Percentiles rank a stretch among this genome's conserved stretches.
Evolutionary conservation across 64 coral and sea anemone species (phyloP).

Genomic region (Platygyra sinensis): DNA sequence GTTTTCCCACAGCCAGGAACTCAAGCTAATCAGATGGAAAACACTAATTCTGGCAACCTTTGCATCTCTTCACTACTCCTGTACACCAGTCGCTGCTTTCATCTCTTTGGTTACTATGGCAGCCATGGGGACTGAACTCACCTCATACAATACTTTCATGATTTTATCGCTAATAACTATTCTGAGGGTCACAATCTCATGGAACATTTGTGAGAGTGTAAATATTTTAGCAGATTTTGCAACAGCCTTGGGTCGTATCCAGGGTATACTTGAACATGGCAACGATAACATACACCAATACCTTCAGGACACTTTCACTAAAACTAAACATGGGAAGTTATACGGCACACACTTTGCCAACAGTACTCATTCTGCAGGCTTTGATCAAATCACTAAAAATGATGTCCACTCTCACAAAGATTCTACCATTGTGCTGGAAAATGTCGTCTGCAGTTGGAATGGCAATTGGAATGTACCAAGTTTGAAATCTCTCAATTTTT

Average conservation of each 20-base stretch:
- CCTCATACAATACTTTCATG: conserved; percentile 68
- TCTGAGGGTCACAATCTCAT: conserved; percentile 37
- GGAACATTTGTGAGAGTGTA: no score
- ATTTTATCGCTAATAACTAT: conserved; percentile 64
- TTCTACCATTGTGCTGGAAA: neutral
- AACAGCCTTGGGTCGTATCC: neutral
- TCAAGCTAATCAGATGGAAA: conserved; percentile 45
- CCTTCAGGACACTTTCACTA: neutral
- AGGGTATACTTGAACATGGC: neutral
- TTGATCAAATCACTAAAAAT: neutral
- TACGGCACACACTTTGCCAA: no score
- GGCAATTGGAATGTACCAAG: neutral
- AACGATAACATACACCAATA: neutral
- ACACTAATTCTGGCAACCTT: conserved; percentile 69
- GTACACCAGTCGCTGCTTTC: conserved; percentile 57
- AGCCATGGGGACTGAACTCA: conserved; percentile 51
- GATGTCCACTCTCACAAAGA: neutral
- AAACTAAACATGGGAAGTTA: neutral
- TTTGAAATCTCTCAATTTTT: neutral
- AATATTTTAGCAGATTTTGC: no score
- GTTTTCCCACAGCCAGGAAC: conserved; percentile 46
- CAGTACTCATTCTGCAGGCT: neutral
- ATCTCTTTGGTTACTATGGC: conserved; percentile 57
- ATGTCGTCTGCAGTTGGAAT: neutral
- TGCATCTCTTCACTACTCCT: conserved; percentile 53